Base-by-base conservation (phyloP, 2,888 invertebrate genomes). In the Dynastes maya region DNA sequence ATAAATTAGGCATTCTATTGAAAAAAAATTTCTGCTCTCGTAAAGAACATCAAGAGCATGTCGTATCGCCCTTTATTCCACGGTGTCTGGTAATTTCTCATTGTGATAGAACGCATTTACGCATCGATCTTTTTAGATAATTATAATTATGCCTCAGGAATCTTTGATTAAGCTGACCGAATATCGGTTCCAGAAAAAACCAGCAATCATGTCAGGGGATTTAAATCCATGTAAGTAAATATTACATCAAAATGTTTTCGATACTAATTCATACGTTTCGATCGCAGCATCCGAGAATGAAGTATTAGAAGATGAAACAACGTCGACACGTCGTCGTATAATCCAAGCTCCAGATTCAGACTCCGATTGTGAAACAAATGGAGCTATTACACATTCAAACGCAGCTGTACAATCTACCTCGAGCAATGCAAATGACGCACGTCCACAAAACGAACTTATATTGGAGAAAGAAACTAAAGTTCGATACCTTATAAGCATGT, bases 161-260 rank as follows among this genome's bases (percentile, higher is more conserved):
- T 91, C 90, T 86, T 89, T 92, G 83, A 88, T 93, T 85, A 92
- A 92, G 88, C 89, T 94, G 83, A 90, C 93, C 84, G 93, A 92
- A 86, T 94, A 93, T 86, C 91, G 94, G 85, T 93, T 93, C 88
- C 93, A 93, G 87, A 93, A 91, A 87, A 93, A 92, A 89, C 89
- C 89, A 13, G 84, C 88, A 83, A 87, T 86, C 83, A 85, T 88
- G 81, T 83, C 82, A 79, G 84, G 82, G 76, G 75, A 79, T 79
- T 80, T 83, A 71, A 82, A 83, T 78, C 80, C 83, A 81, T 84
- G 86, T 86, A 85, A 86, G 79, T 77, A 11, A 9, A 13, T n/a
- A 22, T 51, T 51, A 6, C 16, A 68, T 51, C 27, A 13, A 27
- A 29, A 11, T 4, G 13, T 13, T 6, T 5, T 3, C 9, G 58